These are phyloP conservation scores for Potamarius usumacintae DNA, from an alignment of 2,113 vertebrate species.

Conservation along the genomic window DNA sequence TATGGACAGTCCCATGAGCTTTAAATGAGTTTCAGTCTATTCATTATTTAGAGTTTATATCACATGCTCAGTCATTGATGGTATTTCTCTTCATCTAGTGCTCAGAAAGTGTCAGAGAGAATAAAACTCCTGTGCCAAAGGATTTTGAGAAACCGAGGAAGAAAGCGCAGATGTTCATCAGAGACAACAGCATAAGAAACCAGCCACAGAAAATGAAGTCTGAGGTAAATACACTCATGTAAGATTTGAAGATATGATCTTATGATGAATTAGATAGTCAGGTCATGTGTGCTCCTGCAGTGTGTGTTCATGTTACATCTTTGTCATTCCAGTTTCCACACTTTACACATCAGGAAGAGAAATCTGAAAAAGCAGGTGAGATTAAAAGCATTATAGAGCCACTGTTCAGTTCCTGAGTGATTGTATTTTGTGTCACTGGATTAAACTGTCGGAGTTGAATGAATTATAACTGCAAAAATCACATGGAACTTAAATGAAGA, in stretches of 20 bases:
- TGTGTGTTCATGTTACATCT: neutral
- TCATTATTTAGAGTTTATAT: neutral
- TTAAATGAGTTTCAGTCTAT: neutral
- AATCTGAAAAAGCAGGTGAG: conserved; percentile 23
- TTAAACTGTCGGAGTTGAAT: neutral
- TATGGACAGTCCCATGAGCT: neutral
- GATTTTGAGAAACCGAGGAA: conserved; percentile 28
- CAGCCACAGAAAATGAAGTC: conserved; percentile 1
- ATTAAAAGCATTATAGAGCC: neutral
- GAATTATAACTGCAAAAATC: neutral
- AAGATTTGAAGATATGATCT: neutral
- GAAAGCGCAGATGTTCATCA: conserved; percentile 38
- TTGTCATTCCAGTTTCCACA: neutral
- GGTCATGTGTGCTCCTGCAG: neutral
- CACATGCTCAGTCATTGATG: neutral
- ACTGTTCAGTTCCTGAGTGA: neutral
- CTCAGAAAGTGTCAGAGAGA: neutral
- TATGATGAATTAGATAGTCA: neutral
- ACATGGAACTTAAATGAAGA: neutral
- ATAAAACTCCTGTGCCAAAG: conserved; percentile 13
- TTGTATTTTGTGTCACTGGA: neutral
- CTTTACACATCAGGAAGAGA: neutral
- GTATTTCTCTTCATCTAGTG: neutral
- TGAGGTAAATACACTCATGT: conserved; percentile 32
- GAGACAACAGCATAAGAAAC: conserved; percentile 36